Base-by-base conservation (phyloP, 2,113 vertebrate species). In the Centropristis striata region DNA sequence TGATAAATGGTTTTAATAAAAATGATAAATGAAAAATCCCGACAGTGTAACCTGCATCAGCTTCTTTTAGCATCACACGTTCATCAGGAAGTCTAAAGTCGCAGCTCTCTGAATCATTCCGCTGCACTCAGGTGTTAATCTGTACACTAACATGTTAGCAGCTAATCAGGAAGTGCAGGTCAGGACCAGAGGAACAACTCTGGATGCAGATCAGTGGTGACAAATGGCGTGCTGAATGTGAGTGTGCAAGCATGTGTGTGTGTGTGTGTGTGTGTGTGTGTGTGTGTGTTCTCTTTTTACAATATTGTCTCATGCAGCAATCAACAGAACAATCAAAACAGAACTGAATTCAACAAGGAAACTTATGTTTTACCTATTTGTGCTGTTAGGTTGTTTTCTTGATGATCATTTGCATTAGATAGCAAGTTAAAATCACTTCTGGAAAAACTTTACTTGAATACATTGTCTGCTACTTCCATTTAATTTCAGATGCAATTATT, bases 121-220 rank as follows among this genome's bases (percentile, higher is more conserved):
- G 20, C 65, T 53, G 14, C 25, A 59, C 51, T 70, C 66, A 47
- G 49, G 49, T 53, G 51, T 60, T 80, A 37, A 68, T 78, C 58
- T 64, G 57, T 14, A 2, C 28, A 7, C n/a, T 20, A 46, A 25
- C 75, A 47, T 25, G 55, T 14, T 23, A 14, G 47, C 47, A 25
- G 55, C 37, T 55, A 27, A 70, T 39, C 57, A 54, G 78, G 53
- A 67, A 44, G 46, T 44, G 53, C 42, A 13, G 55, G 7, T 25
- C 10, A 23, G 64, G 46, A 41, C 5, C 10, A 39, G 4, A 9
- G 42, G 14, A 1, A 13, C 41, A 11, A 42, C 41, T 13, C 14
- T 16, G 15, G n/a, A 27, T n/a, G 14, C 25, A 27, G 11, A 63
- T 55, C 61, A 46, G 20, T 0, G 5, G 27, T 46, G 60, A 65